Percentiles rank a stretch among this genome's conserved stretches.
Conservation (phyloP, 2,113 vertebrate genomes). For the Osmerus eperlanus region DNA sequence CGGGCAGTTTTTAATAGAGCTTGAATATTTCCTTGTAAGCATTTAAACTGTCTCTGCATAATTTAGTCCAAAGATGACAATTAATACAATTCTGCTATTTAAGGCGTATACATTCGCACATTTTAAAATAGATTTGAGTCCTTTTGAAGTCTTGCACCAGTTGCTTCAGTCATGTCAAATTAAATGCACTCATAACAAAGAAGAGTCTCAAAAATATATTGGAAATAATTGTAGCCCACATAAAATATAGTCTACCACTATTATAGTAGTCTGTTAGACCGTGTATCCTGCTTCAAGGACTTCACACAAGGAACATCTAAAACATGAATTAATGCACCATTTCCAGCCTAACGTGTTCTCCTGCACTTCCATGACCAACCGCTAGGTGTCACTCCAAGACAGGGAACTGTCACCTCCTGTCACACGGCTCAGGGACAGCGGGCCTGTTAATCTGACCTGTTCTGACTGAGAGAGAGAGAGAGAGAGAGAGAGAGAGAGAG, state of each 20-base stretch:
- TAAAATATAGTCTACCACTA: too few species aligned
- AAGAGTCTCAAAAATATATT: background rate
- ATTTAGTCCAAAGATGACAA: background rate
- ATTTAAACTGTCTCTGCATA: background rate
- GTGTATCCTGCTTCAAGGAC: too few species aligned
- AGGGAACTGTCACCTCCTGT: slow-evolving; percentile 19
- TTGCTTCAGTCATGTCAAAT: background rate
- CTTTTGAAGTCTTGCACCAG: too few species aligned
- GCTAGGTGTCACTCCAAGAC: slow-evolving; percentile 63
- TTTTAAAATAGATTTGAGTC: too few species aligned
- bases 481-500: too few species aligned
- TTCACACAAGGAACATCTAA: background rate
- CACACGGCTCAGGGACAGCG: too few species aligned
- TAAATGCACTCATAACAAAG: background rate
- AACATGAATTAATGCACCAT: background rate
- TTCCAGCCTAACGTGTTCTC: background rate
- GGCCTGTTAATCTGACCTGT: background rate
- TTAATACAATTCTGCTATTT: too few species aligned
- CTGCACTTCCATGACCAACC: slow-evolving; percentile 27
- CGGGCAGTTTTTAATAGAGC: too few species aligned
- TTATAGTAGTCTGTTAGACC: too few species aligned
- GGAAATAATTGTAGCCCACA: too few species aligned
- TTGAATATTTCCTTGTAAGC: background rate
- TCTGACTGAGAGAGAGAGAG: too few species aligned
- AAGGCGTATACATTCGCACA: too few species aligned